Evolutionary conservation across 1,140 invertebrate species (phyloP).

Genomic region (Anastatus disparis): DNA sequence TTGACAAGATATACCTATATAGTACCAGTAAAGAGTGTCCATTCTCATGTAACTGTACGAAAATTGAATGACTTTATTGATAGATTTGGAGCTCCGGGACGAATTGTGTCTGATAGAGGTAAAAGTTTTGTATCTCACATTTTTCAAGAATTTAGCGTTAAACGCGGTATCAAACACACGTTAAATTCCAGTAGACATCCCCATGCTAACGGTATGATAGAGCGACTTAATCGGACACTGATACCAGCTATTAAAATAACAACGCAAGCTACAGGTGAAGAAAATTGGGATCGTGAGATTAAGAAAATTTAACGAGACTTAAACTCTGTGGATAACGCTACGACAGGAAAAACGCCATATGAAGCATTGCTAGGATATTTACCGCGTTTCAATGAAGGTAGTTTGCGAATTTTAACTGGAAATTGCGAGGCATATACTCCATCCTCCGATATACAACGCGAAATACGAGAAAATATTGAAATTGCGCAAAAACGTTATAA

Average conservation of each 20-base stretch:
- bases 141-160: slow-evolving; percentile 42
- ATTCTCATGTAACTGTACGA: too few species aligned
- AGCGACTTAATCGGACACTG: too few species aligned
- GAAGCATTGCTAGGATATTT: slow-evolving; percentile 12
- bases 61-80: too few species aligned
- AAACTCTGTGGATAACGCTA: background rate
- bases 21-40: too few species aligned
- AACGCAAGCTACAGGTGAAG: background rate
- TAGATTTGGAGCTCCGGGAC: too few species aligned
- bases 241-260: slow-evolving; percentile 1
- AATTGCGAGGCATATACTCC: background rate
- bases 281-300: background rate
- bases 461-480: slow-evolving; percentile 1
- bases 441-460: background rate
- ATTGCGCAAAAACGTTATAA: too few species aligned
- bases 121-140: slow-evolving; percentile 29
- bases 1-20: too few species aligned
- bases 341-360: slow-evolving; percentile 6
- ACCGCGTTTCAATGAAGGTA: slow-evolving; percentile 12
- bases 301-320: slow-evolving; percentile 17
- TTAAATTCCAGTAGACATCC: too few species aligned
- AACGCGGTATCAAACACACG: slow-evolving; percentile 50
- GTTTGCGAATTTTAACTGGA: background rate
- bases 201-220: slow-evolving; percentile 40
- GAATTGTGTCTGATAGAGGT: too few species aligned